Evolutionary conservation across 2,797 vertebrate genomes (phyloP).

Genomic region (Poeciliopsis paucimaculata): DNA sequence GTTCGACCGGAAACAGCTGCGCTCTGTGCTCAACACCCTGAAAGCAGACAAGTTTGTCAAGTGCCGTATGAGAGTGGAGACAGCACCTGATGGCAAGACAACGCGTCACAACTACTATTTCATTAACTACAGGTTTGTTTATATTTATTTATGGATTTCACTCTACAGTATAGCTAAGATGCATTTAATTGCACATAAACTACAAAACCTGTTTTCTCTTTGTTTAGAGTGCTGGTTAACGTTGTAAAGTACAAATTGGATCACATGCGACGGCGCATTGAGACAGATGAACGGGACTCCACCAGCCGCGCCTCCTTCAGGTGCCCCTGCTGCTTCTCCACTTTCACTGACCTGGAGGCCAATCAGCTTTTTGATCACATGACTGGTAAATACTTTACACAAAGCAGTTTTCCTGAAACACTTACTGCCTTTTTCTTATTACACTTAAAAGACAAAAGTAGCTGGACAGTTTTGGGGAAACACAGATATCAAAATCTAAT

Average conservation of each 20-base stretch:
- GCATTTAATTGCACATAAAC: not conserved
- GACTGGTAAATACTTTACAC: conserved; percentile 84
- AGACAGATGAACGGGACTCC: conserved; percentile 97
- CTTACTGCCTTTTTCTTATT: not conserved
- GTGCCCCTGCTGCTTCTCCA: conserved; percentile 93
- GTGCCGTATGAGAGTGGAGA: conserved; percentile 97
- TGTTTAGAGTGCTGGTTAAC: conserved; percentile 88
- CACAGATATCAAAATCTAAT: not conserved
- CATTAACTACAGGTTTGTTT: conserved; percentile 88
- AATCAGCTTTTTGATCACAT: conserved; percentile 95
- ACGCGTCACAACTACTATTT: conserved; percentile 99
- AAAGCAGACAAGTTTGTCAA: conserved; percentile 98
- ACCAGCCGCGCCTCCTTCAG: conserved; percentile 96
- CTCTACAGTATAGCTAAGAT: not conserved
- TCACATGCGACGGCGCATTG: conserved; percentile 97
- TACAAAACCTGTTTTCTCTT: not conserved
- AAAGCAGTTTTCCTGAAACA: not conserved
- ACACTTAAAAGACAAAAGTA: not conserved
- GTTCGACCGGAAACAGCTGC: conserved; percentile 96
- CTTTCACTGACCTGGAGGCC: conserved; percentile 98
- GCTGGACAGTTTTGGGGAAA: not conserved
- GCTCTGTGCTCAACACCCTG: conserved; percentile 94
- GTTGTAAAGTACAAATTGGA: conserved; percentile 99
- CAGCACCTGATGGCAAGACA: conserved; percentile 93
- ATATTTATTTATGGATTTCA: not conserved